Conservation (phyloP, 2,888 invertebrate species). For the Euzetes globulus region DNA sequence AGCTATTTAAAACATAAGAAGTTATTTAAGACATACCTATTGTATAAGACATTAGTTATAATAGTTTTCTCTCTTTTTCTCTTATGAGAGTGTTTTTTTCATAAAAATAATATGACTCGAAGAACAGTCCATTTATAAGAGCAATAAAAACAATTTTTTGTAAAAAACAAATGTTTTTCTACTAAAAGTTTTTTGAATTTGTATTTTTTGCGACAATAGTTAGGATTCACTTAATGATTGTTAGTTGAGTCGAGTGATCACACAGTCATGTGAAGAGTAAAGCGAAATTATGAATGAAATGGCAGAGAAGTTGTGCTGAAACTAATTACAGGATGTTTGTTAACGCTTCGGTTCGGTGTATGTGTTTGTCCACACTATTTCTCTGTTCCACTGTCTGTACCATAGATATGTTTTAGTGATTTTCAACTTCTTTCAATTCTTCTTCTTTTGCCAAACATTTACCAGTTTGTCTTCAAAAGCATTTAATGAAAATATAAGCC, state of each 20-base stretch:
- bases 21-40: constrained; percentile 1
- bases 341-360: not conserved
- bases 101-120: not conserved
- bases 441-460: not conserved
- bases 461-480: not conserved
- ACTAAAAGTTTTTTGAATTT: not conserved
- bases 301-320: not conserved
- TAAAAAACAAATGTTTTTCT: constrained; percentile 9
- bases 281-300: constrained; percentile 25
- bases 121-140: not conserved
- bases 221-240: constrained; percentile 14
- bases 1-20: constrained; percentile 4
- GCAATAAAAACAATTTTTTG: not conserved
- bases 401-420: not conserved
- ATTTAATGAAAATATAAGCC: not conserved
- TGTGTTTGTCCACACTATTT: not conserved
- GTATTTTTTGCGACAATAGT: not conserved
- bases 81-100: not conserved
- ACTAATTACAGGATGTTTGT: constrained; percentile 29
- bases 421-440: not conserved
- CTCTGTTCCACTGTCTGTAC: not conserved
- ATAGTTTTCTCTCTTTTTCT: not conserved
- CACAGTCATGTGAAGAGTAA: not conserved
- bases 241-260: not conserved
- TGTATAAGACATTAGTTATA: not conserved